Conservation (phyloP, 2,888 invertebrate genomes). For the Euplexia lucipara region DNA sequence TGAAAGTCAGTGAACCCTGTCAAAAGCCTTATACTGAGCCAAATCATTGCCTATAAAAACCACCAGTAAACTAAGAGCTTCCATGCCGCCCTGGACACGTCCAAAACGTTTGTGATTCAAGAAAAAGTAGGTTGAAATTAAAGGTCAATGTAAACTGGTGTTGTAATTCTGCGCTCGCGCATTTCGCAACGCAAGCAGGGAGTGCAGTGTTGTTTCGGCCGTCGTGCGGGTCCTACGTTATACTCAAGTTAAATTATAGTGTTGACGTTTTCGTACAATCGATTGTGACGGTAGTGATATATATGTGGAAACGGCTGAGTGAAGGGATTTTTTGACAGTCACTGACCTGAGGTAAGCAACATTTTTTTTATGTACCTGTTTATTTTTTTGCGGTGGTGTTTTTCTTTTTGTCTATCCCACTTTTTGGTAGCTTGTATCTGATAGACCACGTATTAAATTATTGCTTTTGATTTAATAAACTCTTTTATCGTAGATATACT, state of each 20-base stretch:
- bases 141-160: slow-evolving; percentile 57
- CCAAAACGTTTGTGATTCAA: background rate
- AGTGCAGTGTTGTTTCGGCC: slow-evolving; percentile 67
- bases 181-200: slow-evolving; percentile 66
- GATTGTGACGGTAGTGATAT: slow-evolving; percentile 63
- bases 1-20: slow-evolving; percentile 59
- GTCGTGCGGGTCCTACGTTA: slow-evolving; percentile 64
- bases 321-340: slow-evolving; percentile 59
- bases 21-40: slow-evolving; percentile 50
- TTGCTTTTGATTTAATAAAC: background rate
- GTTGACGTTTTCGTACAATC: slow-evolving; percentile 39
- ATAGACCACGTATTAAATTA: background rate
- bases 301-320: slow-evolving; percentile 50
- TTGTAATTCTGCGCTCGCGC: slow-evolving; percentile 68
- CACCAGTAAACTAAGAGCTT: slow-evolving; percentile 30
- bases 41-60: slow-evolving; percentile 56
- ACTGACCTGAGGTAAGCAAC: slow-evolving; percentile 50
- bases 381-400: background rate
- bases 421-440: slow-evolving; percentile 1
- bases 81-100: slow-evolving; percentile 10
- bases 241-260: slow-evolving; percentile 25
- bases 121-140: slow-evolving; percentile 32
- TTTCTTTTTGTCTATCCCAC: background rate
- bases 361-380: slow-evolving; percentile 1
- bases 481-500: background rate